Evolutionary conservation across 37 sponge, comb jelly and placozoan genomes (phyloP).

Genomic region (Ianthella basta): DNA sequence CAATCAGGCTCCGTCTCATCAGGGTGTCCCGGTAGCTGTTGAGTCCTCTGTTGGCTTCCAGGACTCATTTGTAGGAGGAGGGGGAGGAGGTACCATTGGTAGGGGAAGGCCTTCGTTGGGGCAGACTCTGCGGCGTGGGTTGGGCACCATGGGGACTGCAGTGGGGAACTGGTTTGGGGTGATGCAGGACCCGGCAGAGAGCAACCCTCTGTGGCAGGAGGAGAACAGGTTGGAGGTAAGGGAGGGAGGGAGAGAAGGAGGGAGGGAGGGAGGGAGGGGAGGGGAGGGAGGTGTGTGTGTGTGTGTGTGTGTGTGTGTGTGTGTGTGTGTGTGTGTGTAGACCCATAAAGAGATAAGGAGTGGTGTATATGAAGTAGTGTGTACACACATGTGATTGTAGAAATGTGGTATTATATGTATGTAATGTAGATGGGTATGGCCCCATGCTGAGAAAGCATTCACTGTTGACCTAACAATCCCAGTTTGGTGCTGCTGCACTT

Average conservation of each 20-base stretch:
- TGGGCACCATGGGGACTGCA: conserved; percentile 23
- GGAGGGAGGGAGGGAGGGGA: conserved; percentile 49
- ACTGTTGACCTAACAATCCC: background rate
- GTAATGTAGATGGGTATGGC: background rate
- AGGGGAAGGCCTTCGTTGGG: background rate
- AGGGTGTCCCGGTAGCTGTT: background rate
- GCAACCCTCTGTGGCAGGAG: conserved; percentile 1
- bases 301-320: too few species aligned
- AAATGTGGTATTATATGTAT: background rate
- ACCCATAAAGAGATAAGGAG: too few species aligned
- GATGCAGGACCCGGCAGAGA: conserved; percentile 59
- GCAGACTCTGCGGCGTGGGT: conserved; percentile 42
- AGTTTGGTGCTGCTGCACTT: too few species aligned
- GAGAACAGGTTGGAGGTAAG: background rate
- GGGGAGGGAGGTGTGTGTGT: too few species aligned
- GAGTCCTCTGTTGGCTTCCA: background rate
- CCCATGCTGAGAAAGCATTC: background rate
- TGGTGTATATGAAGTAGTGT: background rate
- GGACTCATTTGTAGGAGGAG: background rate
- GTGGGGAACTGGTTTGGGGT: conserved; percentile 92
- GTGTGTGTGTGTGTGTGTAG: too few species aligned
- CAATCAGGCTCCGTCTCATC: background rate
- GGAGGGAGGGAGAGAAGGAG: conserved; percentile 56
- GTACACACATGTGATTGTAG: too few species aligned
- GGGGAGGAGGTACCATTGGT: background rate